These are phyloP conservation scores for Sinocyclocheilus anshuiensis DNA, from an alignment of 2,113 vertebrate genomes.

Conservation along the genomic window DNA sequence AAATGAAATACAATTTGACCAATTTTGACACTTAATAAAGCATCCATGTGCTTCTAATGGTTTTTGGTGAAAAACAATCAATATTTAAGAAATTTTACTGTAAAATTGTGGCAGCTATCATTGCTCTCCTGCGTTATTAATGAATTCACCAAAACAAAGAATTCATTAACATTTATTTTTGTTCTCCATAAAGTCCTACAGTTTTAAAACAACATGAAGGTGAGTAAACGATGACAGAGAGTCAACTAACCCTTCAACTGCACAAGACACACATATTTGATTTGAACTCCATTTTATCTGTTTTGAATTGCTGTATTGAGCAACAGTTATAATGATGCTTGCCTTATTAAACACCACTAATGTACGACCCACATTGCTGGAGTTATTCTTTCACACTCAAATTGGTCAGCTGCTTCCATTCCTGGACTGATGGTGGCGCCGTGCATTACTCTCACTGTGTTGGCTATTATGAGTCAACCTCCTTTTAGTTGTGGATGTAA, in stretches of 20 bases:
- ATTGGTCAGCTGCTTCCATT: neutral
- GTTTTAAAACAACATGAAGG: neutral
- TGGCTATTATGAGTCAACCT: neutral
- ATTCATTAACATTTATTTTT: neutral
- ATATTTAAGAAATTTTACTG: neutral
- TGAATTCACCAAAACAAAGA: neutral
- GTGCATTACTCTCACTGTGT: neutral
- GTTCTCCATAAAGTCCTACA: neutral
- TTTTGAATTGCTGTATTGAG: neutral
- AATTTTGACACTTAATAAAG: too few species aligned
- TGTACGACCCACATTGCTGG: neutral
- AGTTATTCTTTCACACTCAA: neutral
- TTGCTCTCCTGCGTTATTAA: neutral
- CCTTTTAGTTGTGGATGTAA: neutral
- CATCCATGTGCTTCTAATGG: neutral
- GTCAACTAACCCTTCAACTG: neutral
- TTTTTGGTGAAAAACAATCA: neutral
- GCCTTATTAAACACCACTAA: neutral
- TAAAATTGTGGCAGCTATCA: neutral
- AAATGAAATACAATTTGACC: too few species aligned
- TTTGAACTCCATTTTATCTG: neutral
- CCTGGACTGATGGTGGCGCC: conserved; percentile 47
- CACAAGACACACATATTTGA: neutral
- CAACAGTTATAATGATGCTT: neutral
- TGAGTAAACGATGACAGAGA: neutral